Conservation (phyloP, 2,888 invertebrate species). For the Drosophila aldrichi region DNA sequence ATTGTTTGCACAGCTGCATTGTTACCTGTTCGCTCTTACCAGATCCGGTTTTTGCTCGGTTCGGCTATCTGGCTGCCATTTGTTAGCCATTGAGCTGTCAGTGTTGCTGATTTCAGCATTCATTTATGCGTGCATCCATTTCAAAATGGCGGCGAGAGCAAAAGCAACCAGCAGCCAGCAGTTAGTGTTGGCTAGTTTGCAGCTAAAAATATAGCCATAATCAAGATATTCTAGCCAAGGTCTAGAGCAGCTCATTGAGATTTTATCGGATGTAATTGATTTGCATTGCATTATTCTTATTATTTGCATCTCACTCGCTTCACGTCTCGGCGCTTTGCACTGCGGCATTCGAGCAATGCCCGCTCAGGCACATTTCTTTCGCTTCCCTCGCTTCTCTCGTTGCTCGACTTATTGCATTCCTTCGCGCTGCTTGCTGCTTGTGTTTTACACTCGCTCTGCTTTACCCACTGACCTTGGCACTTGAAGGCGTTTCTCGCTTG, state of each 20-base stretch:
- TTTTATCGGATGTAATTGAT: not conserved
- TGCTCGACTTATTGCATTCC: conserved; percentile 2
- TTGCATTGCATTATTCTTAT: not conserved
- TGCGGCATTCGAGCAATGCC: not conserved
- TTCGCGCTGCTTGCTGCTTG: not conserved
- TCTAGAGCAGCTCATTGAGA: not conserved
- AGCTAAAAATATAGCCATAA: conserved; percentile 2
- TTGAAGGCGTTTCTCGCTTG: not conserved
- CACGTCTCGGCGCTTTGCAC: not conserved
- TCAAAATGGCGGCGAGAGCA: conserved; percentile 22
- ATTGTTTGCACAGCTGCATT: conserved; percentile 51
- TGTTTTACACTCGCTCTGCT: not conserved
- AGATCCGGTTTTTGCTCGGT: conserved; percentile 9
- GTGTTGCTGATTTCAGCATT: conserved; percentile 60
- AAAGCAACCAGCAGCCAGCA: not conserved
- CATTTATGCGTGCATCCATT: conserved; percentile 58
- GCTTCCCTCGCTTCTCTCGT: not conserved
- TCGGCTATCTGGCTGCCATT: conserved; percentile 48
- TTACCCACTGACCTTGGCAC: conserved; percentile 6
- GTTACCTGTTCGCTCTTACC: conserved; percentile 3
- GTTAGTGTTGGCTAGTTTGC: conserved; percentile 17
- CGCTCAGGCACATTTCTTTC: not conserved
- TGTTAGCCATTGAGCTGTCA: conserved; percentile 48
- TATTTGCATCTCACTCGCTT: not conserved
- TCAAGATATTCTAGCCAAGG: not conserved